Evolutionary conservation across 2,797 vertebrate species (phyloP).

Genomic region (Pseudochirops corinnae): DNA sequence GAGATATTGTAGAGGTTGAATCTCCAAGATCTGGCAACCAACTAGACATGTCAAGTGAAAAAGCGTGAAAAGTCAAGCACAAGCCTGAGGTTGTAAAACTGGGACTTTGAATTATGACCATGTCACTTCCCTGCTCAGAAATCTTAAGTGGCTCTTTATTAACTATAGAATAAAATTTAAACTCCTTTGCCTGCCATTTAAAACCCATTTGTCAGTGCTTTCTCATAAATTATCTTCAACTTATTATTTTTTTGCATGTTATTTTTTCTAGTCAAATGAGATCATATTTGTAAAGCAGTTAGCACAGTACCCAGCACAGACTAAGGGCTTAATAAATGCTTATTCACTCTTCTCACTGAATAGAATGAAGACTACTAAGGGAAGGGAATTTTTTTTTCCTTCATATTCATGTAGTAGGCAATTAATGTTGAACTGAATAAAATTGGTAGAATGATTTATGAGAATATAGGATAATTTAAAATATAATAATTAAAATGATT

Average conservation of each 20-base stretch:
- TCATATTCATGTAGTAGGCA: background rate
- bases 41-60: background rate
- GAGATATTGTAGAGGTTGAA: background rate
- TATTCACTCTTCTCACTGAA: background rate
- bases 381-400: background rate
- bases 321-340: background rate
- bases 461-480: slow-evolving; percentile 26
- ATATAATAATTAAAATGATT: background rate
- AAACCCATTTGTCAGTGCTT: background rate
- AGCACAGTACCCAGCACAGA: background rate
- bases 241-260: background rate
- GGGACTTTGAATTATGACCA: background rate
- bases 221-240: background rate
- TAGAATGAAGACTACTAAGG: background rate
- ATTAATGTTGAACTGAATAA: background rate
- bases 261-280: background rate
- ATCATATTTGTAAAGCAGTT: background rate
- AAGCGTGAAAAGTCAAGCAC: background rate
- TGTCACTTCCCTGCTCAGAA: background rate
- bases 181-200: background rate
- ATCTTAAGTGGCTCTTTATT: background rate
- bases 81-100: background rate
- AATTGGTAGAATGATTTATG: slow-evolving; percentile 2
- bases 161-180: background rate
- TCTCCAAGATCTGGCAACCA: background rate